These are phyloP conservation scores for Hylaeus anthracinus DNA, from an alignment of 1,140 invertebrate genomes.

Conservation along the genomic window DNA sequence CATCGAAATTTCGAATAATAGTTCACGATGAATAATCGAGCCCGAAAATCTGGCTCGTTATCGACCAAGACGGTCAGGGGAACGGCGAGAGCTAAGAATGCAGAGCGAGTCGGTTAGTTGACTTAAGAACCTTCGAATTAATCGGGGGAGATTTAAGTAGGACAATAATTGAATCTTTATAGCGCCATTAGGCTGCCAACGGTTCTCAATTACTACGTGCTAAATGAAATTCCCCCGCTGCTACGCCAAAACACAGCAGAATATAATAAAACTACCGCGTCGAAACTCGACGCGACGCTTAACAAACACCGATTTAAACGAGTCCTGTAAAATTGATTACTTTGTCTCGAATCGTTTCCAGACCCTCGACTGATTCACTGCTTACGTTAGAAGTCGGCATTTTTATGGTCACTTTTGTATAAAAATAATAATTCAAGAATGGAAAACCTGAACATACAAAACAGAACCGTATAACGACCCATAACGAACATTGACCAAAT, in stretches of 20 bases:
- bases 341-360: too few relatives aligned
- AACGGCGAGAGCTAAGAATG: conserved; percentile 20
- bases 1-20: too few relatives aligned
- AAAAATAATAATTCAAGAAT: too few relatives aligned
- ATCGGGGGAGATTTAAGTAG: conserved; percentile 16
- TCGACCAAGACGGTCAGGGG: not conserved
- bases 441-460: too few relatives aligned
- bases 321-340: too few relatives aligned
- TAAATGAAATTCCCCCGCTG: not conserved
- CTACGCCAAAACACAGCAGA: not conserved
- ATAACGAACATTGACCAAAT: too few relatives aligned
- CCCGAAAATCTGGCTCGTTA: conserved; percentile 1
- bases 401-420: too few relatives aligned
- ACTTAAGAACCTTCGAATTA: conserved; percentile 17
- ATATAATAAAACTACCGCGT: not conserved
- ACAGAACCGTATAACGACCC: too few relatives aligned
- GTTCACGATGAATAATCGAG: not conserved
- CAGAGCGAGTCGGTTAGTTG: conserved; percentile 1
- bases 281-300: too few relatives aligned
- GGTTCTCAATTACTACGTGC: conserved; percentile 16
- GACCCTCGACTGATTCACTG: too few relatives aligned
- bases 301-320: too few relatives aligned
- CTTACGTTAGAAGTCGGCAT: too few relatives aligned
- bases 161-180: conserved; percentile 34
- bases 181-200: not conserved